These are phyloP conservation scores for Cistogaster globosa DNA, from an alignment of 2,888 invertebrate genomes.

Conservation along the genomic window DNA sequence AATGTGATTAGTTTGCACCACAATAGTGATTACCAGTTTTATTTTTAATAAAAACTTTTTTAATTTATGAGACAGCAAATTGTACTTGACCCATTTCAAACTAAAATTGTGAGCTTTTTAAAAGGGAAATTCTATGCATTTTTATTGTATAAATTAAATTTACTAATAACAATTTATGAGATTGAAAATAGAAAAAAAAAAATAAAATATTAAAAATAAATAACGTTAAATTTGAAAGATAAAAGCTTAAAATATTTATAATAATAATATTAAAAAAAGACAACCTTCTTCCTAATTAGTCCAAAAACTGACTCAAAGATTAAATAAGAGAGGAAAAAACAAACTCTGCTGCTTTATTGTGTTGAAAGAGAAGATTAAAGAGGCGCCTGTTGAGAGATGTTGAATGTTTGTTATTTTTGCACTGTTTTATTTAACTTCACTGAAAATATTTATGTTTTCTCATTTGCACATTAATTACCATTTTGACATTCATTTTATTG, in stretches of 20 bases:
- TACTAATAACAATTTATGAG: not conserved
- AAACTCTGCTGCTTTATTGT: not conserved
- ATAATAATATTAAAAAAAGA: not conserved
- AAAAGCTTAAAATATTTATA: not conserved
- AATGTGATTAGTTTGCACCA: too few relatives aligned
- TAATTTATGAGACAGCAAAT: too few relatives aligned
- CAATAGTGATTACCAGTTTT: too few relatives aligned
- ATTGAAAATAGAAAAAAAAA: not conserved
- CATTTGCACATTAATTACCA: slow-evolving; percentile 66
- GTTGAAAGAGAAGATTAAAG: not conserved
- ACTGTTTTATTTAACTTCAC: slow-evolving; percentile 49
- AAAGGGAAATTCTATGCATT: too few relatives aligned
- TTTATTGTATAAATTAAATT: too few relatives aligned
- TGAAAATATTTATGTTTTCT: slow-evolving; percentile 66
- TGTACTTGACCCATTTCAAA: too few relatives aligned
- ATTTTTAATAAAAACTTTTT: too few relatives aligned
- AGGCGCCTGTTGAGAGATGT: slow-evolving; percentile 29
- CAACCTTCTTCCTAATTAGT: slow-evolving; percentile 14
- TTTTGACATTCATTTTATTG: slow-evolving; percentile 65
- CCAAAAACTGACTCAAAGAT: not conserved
- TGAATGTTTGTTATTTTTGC: slow-evolving; percentile 19
- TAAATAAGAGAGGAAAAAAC: not conserved
- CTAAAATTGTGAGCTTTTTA: too few relatives aligned
- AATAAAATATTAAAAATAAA: not conserved
- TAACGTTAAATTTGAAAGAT: too few relatives aligned